Evolutionary conservation across 2,797 vertebrate genomes (phyloP).

Genomic region (Prionace glauca): DNA sequence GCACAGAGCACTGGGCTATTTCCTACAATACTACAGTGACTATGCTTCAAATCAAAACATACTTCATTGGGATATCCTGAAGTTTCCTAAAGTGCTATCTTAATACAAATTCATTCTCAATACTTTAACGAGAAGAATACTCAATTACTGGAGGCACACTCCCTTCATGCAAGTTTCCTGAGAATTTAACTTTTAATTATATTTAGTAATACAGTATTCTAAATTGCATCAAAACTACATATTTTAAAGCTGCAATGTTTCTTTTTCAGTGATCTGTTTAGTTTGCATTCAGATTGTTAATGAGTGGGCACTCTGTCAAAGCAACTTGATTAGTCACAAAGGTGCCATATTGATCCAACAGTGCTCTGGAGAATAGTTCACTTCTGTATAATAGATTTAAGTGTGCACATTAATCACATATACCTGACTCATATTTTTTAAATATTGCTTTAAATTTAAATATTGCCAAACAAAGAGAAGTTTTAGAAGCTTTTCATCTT

Average conservation of each 20-base stretch:
- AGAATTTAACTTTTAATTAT: background rate
- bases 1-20: background rate
- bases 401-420: background rate
- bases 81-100: background rate
- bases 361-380: background rate
- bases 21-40: background rate
- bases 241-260: background rate
- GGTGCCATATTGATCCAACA: background rate
- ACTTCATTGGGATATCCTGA: background rate
- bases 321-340: background rate
- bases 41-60: background rate
- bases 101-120: background rate
- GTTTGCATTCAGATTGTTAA: background rate
- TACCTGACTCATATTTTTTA: background rate
- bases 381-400: background rate
- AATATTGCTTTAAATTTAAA: background rate
- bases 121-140: background rate
- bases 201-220: background rate
- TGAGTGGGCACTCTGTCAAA: background rate
- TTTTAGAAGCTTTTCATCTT: too few relatives aligned
- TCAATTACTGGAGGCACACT: background rate
- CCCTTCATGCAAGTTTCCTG: background rate
- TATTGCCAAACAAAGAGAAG: too few relatives aligned
- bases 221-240: background rate
- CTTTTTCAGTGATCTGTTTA: background rate